Percentiles rank a stretch among this genome's conserved stretches.
Evolutionary conservation across 2,888 invertebrate species (phyloP).

Genomic region (Cabera pusaria): DNA sequence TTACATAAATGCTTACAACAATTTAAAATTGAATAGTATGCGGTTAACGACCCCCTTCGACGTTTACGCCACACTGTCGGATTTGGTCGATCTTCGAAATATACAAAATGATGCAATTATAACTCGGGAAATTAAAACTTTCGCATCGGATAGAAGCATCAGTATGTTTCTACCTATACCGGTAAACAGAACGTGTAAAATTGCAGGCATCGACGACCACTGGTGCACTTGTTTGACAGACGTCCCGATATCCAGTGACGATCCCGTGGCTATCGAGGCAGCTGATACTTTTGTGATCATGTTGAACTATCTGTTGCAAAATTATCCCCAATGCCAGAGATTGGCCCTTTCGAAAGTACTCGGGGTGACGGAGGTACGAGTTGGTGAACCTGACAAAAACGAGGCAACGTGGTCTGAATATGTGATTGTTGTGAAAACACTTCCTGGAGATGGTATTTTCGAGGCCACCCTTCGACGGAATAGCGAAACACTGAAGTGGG

Average conservation of each 20-base stretch:
- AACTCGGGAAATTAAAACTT: slow-evolving; percentile 51
- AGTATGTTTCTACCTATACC: slow-evolving; percentile 91
- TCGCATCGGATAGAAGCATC: slow-evolving; percentile 81
- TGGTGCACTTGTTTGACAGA: slow-evolving; percentile 94
- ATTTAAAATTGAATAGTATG: slow-evolving; percentile 85
- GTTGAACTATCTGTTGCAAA: slow-evolving; percentile 85
- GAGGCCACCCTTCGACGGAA: slow-evolving; percentile 87
- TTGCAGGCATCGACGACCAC: slow-evolving; percentile 90
- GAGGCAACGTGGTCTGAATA: slow-evolving; percentile 82
- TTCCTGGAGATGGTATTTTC: slow-evolving; percentile 88
- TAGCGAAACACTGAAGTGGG: slow-evolving; percentile 45
- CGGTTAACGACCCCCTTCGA: slow-evolving; percentile 93
- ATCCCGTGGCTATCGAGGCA: slow-evolving; percentile 80
- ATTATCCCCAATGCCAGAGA: slow-evolving; percentile 85
- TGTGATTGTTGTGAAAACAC: slow-evolving; percentile 84
- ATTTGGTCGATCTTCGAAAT: slow-evolving; percentile 83
- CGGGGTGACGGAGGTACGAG: slow-evolving; percentile 85
- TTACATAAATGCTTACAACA: slow-evolving; percentile 84
- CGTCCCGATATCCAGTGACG: slow-evolving; percentile 77
- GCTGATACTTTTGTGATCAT: slow-evolving; percentile 85
- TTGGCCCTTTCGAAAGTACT: slow-evolving; percentile 85
- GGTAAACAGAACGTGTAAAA: slow-evolving; percentile 87
- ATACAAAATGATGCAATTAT: slow-evolving; percentile 65
- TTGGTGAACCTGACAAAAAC: slow-evolving; percentile 53
- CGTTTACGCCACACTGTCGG: slow-evolving; percentile 89